phyloP scores from a whole-genome alignment of 2,797 vertebrate species.

The Lacerta viridis region DNA sequence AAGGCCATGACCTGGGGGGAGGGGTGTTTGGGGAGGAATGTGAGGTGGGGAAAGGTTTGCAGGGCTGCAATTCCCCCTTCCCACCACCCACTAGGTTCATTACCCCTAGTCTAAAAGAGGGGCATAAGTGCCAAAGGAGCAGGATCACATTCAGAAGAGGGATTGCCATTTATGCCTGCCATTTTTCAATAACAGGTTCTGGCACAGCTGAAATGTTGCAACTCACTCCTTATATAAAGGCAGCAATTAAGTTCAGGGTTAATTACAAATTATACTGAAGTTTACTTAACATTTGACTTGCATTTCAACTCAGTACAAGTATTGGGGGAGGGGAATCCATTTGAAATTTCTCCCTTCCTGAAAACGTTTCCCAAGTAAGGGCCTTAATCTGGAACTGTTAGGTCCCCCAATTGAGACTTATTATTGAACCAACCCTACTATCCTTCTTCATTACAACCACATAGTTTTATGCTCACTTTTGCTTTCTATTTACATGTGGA shows the following conservation, averaged over 20 bases:
- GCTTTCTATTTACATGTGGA: not conserved
- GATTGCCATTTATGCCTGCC: not conserved
- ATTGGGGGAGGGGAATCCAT: not conserved
- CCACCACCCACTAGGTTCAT: too few relatives aligned
- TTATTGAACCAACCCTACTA: not conserved
- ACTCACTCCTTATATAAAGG: rapidly evolving
- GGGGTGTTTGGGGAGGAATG: too few relatives aligned
- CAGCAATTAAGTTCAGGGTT: constrained; percentile 16
- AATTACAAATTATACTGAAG: constrained; percentile 48
- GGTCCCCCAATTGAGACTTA: not conserved
- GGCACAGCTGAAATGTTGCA: constrained; percentile 15
- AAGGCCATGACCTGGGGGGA: too few relatives aligned
- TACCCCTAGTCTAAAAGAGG: not conserved
- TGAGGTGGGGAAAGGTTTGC: too few relatives aligned
- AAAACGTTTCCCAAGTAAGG: constrained; percentile 49
- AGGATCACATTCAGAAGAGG: not conserved
- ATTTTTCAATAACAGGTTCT: not conserved
- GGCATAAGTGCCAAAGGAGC: not conserved
- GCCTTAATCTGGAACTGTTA: constrained; percentile 39
- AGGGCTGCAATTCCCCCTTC: too few relatives aligned
- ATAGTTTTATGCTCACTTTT: not conserved
- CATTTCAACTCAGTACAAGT: not conserved
- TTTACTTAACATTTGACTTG: constrained; percentile 54
- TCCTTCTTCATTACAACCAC: not conserved
- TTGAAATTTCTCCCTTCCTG: constrained; percentile 25